Base-by-base conservation (phyloP, 92 coral and sea anemone species). In the Diadumene lineata region DNA sequence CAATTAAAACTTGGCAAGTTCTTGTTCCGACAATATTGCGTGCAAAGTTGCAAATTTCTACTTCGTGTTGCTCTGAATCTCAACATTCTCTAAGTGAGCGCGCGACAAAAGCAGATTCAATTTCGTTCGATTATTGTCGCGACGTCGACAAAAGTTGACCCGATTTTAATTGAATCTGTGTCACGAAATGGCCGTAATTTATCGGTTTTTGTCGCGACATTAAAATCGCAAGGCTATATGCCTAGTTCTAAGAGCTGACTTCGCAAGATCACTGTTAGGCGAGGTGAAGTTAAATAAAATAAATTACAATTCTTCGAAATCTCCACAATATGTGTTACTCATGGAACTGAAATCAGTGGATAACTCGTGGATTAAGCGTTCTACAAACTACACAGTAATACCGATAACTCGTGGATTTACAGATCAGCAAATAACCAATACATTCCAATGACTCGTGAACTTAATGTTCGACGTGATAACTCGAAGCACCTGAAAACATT, bases 261-360 rank as follows among this genome's bases (percentile, higher is more conserved):
- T n/a, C n/a, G n/a, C n/a, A n/a, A n/a, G 25, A 58, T 53, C 0
- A 24, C 50, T 68, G 7, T 38, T 71, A 9, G 1, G 43, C 31
- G 18, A 53, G 22, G 51, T 31, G 76, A 72, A 31, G 66, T 72
- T 72, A 72, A 72, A 72, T 72, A 72, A 56, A 72, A 72, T 72
- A 72, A 72, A 72, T 72, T 72, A 72, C 56, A 72, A 61, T 56
- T 72, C 46, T 72, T 43, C 75, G 53, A 53, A 72, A 72, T 33
- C 34, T 72, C 56, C 53, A 31, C 24, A 27, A 56, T 28, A 58
- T 29, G 18, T 31, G 18, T n/a, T 55, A 3, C 7, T 18, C 22
- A 7, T 26, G 60, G n/a, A n/a, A 3, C 8, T 55, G 60, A 17
- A 3, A 4, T 55, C 2, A 55, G 23, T 26, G 7, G 22, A 55